Base-by-base conservation (phyloP, 2,888 invertebrate genomes). In the Zaprionus bogoriensis region DNA sequence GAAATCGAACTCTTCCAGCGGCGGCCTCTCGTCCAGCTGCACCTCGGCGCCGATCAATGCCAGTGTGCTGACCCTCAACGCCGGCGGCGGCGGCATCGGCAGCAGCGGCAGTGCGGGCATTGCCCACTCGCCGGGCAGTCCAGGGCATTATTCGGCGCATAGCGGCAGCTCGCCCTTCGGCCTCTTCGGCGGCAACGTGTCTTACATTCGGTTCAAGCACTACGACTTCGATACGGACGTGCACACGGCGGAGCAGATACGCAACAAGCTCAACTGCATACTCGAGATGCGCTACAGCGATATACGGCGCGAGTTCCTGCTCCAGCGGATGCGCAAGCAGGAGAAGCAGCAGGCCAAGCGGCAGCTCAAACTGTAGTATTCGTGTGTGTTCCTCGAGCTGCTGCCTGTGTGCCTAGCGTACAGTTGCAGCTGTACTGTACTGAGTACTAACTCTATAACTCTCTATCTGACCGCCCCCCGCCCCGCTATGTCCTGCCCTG, bases 211-310 rank as follows among this genome's bases (percentile, higher is more conserved):
- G 50, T 97, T 96, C 90, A 97, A 97, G 89, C 94, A 95, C 87
- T 96, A 96, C 82, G 96, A 96, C 88, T 98, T 98, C 88, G 98
- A 98, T 91, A 94, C 95, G 2, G 96, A 97, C 69, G 92, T 93
- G 44, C 92, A 92, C 3, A 93, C 93, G 1, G 96, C 96, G 0
- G 93, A 94, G 72, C 96, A 96, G 90, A 97, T 98, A 45, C 95
- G 96, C 0, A 94, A 95, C 70, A 97, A 98, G 92, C 93, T 98
- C 9, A 96, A 96, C 90, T 94, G 96, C 62, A 97, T 98, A 67
- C 91, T 98, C 63, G 96, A 97, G 87, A 92, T 97, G 78, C 93
- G 95, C 70, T 95, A 95, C 50, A 97, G 96, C 89, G 93, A 94
- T 3, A 95, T 95, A 66, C 92, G 96, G 44, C 94, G 96, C 74